Evolutionary conservation across 2,888 invertebrate genomes (phyloP).

Genomic region (Xestobium rufovillosum): DNA sequence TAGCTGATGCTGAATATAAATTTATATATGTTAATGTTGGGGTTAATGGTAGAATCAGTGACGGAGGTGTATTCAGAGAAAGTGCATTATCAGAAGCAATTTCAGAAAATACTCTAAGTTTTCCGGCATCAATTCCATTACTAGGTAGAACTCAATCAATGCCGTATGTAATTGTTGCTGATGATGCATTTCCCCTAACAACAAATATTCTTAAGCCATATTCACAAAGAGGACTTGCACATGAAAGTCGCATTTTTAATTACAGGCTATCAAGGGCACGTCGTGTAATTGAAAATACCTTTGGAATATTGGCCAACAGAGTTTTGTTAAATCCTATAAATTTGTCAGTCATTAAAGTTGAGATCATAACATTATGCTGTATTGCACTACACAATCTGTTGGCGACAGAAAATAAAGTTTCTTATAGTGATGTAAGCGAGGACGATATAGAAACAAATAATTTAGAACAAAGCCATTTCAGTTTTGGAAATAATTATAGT

Average conservation of each 20-base stretch:
- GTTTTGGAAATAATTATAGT: too few species aligned
- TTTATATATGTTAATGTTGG: constrained; percentile 15
- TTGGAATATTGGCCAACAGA: constrained; percentile 11
- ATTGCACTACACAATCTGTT: constrained; percentile 11
- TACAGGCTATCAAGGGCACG: constrained; percentile 12
- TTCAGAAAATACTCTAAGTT: constrained; percentile 12
- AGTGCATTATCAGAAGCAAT: constrained; percentile 9
- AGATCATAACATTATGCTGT: constrained; percentile 10
- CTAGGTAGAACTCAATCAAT: constrained; percentile 3
- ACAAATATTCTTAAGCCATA: constrained; percentile 12
- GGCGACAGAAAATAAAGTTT: too few species aligned
- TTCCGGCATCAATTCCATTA: constrained; percentile 6
- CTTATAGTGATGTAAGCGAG: too few species aligned
- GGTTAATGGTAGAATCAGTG: constrained; percentile 16
- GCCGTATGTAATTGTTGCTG: constrained; percentile 15
- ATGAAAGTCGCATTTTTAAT: constrained; percentile 12
- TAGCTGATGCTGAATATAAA: constrained; percentile 14
- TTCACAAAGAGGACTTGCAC: constrained; percentile 4
- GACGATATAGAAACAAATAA: too few species aligned
- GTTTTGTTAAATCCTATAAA: constrained; percentile 10
- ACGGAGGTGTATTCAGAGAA: constrained; percentile 13
- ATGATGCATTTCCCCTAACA: constrained; percentile 12
- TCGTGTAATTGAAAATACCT: constrained; percentile 9
- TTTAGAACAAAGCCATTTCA: too few species aligned
- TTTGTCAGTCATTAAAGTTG: constrained; percentile 10